These are phyloP conservation scores for Sylvia borin DNA, from an alignment of 2,797 vertebrate genomes.

Conservation along the genomic window DNA sequence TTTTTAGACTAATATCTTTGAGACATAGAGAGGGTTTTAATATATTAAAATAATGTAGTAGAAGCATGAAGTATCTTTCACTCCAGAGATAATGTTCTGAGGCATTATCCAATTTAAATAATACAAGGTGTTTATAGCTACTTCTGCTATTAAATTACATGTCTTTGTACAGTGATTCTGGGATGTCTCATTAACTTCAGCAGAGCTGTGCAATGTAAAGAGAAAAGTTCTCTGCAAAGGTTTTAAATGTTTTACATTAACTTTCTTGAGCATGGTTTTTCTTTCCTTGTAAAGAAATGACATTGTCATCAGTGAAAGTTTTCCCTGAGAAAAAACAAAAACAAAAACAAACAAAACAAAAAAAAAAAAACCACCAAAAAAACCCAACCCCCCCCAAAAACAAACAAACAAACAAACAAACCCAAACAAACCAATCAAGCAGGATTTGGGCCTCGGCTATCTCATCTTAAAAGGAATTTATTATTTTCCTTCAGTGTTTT, in stretches of 20 bases:
- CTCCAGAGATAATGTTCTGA: neutral
- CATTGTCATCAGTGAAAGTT: neutral
- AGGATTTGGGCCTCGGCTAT: neutral
- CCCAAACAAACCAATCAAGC: neutral
- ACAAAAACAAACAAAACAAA: neutral
- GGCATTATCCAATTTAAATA: slow-evolving; percentile 3
- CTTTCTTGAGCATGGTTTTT: neutral
- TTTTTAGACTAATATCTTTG: neutral
- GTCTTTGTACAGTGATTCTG: neutral
- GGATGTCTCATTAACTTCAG: slow-evolving; percentile 18
- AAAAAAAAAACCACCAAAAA: no score
- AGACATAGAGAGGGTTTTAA: neutral
- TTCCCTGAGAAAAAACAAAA: neutral
- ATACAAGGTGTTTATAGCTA: slow-evolving; percentile 8
- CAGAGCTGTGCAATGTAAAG: neutral
- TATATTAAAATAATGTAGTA: neutral
- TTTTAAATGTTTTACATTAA: neutral
- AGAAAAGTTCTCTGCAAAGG: neutral
- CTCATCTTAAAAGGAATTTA: neutral
- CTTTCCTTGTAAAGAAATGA: neutral
- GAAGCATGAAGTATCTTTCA: neutral
- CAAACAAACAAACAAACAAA: neutral
- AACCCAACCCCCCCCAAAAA: no score
- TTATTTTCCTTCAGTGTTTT: neutral
- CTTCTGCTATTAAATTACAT: neutral